Percentiles rank a stretch among this genome's conserved stretches.
These are phyloP conservation scores for Empis livida DNA, from an alignment of 2,888 invertebrate genomes.

Conservation along the genomic window DNA sequence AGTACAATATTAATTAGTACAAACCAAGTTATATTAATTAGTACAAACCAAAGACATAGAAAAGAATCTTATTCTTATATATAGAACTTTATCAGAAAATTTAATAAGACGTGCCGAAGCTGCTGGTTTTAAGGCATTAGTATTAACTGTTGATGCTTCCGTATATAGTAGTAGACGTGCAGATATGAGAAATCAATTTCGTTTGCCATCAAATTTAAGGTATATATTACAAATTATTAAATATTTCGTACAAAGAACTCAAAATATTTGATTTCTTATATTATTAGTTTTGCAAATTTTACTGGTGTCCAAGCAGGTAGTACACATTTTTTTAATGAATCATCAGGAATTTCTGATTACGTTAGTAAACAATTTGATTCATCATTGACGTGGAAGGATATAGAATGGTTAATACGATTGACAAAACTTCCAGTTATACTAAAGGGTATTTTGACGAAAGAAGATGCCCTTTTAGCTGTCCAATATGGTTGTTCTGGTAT, in stretches of 20 bases:
- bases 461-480: conserved; percentile 68
- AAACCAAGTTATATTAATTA: no score
- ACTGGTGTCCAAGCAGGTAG: conserved; percentile 37
- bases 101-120: conserved; percentile 67
- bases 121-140: conserved; percentile 75
- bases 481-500: conserved; percentile 66
- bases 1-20: no score
- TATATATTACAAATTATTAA: conserved; percentile 4
- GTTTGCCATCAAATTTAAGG: conserved; percentile 66
- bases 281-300: conserved; percentile 65
- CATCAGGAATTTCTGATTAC: conserved; percentile 64
- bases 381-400: conserved; percentile 70
- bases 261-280: neutral
- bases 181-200: conserved; percentile 73
- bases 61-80: no score
- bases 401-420: conserved; percentile 71
- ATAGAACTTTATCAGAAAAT: conserved; percentile 46
- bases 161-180: conserved; percentile 70
- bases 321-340: conserved; percentile 13
- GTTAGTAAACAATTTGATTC: conserved; percentile 66
- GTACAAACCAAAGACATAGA: no score
- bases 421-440: conserved; percentile 69
- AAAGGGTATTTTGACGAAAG: conserved; percentile 75
- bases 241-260: no score
- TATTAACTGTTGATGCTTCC: conserved; percentile 80